Percentiles rank a stretch among this genome's conserved stretches.
These are phyloP conservation scores for Agriotes lineatus DNA, from an alignment of 2,888 invertebrate genomes.

Conservation along the genomic window DNA sequence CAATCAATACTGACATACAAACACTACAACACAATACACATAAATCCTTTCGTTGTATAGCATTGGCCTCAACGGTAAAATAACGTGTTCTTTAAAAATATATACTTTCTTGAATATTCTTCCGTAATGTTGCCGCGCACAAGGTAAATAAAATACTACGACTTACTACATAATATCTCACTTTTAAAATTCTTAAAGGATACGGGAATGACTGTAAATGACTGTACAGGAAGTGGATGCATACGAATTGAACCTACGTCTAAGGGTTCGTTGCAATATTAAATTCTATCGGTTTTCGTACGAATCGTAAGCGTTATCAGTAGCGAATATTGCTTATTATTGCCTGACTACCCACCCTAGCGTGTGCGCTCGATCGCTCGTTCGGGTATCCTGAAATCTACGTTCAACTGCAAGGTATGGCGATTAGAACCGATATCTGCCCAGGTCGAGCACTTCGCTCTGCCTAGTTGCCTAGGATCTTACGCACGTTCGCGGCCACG, in stretches of 20 bases:
- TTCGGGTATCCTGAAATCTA: slow-evolving; percentile 2
- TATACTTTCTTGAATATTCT: slow-evolving; percentile 21
- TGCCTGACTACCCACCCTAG: slow-evolving; percentile 53
- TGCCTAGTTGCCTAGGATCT: slow-evolving; percentile 33
- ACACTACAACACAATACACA: slow-evolving; percentile 40
- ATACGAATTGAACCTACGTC: slow-evolving; percentile 57
- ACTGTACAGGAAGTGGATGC: slow-evolving; percentile 40
- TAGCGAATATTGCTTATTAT: slow-evolving; percentile 63
- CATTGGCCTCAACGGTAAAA: slow-evolving; percentile 51
- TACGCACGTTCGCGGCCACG: slow-evolving; percentile 38
- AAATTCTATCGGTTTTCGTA: slow-evolving; percentile 58
- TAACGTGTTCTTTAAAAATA: slow-evolving; percentile 39
- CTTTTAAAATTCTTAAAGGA: slow-evolving; percentile 47
- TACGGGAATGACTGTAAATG: slow-evolving; percentile 46
- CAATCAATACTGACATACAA: slow-evolving; percentile 30
- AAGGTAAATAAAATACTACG: slow-evolving; percentile 37
- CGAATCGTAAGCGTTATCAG: slow-evolving; percentile 60
- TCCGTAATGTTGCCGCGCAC: slow-evolving; percentile 17
- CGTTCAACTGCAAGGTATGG: neutral
- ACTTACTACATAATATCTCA: slow-evolving; percentile 44
- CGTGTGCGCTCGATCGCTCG: slow-evolving; percentile 18
- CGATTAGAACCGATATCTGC: slow-evolving; percentile 10
- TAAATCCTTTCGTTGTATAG: slow-evolving; percentile 57
- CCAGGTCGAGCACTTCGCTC: neutral
- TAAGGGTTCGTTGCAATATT: slow-evolving; percentile 60